Base-by-base conservation (phyloP, 2,888 invertebrate genomes). In the Oxytorus armatus region DNA sequence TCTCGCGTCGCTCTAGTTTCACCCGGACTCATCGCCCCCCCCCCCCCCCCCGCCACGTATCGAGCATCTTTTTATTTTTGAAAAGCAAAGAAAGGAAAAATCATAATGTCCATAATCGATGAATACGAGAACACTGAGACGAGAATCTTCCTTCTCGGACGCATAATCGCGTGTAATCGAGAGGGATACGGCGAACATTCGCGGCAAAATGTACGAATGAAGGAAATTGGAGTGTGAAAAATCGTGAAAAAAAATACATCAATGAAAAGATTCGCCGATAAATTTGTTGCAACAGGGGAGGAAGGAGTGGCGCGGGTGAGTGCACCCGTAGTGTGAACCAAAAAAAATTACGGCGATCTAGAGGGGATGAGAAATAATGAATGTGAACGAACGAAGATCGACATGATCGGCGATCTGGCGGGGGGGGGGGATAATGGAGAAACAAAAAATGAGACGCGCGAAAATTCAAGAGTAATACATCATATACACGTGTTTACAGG, bases 291-390 rank as follows among this genome's bases (percentile, higher is more conserved):
- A 29, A 70, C 42, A 57, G 49, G 72, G 77, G 76, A 70, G 76
- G 55, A 79, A 65, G 79, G 77, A 81, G 81, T 83, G 81, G 81
- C 76, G 83, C 80, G 84, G 66, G 74, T 69, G 77, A 79, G 82
- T 83, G 84, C 79, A 77, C 76, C 77, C 74, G 73, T 77, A 73
- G 73, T 76, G 70, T 72, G 1, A 42, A 47, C 42, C 16, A 49
- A 66, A 61, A n/a, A 11, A 70, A 2, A 47, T 47, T 16, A 51
- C 51, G n/a, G 21, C 16, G 36, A 57, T 29, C 49, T 53, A 55
- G 25, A 18, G 55, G 25, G 47, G 47, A n/a, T n/a, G 21, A 11
- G 63, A 66, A 18, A 61, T 21, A 53, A 51, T 49, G 55, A 21
- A 55, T n/a, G 53, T n/a, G n/a, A n/a, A n/a, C n/a, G n/a, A n/a